Evolutionary conservation across 2,888 invertebrate genomes (phyloP).

Genomic region (Glyphotaelius pellucidus): DNA sequence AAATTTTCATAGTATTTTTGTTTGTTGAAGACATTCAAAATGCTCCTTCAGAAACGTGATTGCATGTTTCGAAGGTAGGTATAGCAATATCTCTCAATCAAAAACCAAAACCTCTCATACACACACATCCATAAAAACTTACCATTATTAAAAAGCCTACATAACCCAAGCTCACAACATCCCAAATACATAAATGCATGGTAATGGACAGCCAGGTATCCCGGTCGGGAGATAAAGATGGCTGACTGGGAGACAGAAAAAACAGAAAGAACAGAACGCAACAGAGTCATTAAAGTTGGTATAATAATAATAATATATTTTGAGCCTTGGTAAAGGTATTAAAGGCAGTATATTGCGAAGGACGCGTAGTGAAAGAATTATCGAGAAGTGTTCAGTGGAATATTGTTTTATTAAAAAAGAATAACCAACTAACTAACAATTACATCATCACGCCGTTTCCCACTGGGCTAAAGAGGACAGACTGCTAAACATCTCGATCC

Average conservation of each 20-base stretch:
- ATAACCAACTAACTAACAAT: no score
- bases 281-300: constrained; percentile 49
- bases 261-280: neutral
- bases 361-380: neutral
- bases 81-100: neutral
- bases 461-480: no score
- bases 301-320: neutral
- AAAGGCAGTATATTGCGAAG: neutral
- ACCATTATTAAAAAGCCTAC: neutral
- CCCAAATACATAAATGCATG: neutral
- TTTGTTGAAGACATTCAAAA: neutral
- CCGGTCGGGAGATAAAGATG: constrained; percentile 39
- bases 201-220: neutral
- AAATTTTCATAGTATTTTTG: neutral
- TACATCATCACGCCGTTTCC: no score
- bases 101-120: neutral
- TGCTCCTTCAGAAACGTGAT: neutral
- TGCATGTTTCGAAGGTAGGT: neutral
- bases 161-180: neutral
- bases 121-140: neutral
- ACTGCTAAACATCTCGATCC: no score
- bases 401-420: no score
- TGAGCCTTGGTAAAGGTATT: neutral
- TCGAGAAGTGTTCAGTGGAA: neutral
- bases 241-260: constrained; percentile 26